These are phyloP conservation scores for Betta splendens DNA, from an alignment of 2,797 vertebrate species.

Conservation along the genomic window DNA sequence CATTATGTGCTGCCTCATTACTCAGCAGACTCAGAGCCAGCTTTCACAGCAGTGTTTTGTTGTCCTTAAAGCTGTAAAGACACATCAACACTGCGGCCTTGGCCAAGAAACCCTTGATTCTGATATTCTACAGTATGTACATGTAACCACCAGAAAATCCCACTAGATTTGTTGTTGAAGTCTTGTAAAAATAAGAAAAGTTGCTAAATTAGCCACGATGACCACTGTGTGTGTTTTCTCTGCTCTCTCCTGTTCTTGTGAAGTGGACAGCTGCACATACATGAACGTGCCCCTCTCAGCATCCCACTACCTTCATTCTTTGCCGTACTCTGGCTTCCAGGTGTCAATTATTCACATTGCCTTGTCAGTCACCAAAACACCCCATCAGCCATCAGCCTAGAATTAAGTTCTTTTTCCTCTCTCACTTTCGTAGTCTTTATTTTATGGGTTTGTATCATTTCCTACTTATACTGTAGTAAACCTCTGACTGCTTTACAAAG, in stretches of 20 bases:
- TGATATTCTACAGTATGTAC: not conserved
- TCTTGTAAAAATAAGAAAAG: not conserved
- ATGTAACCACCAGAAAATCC: not conserved
- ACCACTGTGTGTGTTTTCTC: slow-evolving; percentile 7
- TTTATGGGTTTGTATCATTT: slow-evolving; percentile 29
- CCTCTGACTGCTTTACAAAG: slow-evolving; percentile 39
- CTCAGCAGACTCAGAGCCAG: not conserved
- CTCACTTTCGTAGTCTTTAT: slow-evolving; percentile 40
- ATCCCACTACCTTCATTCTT: slow-evolving; percentile 3
- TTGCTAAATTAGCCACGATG: slow-evolving; percentile 8
- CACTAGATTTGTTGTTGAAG: not conserved
- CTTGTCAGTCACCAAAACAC: slow-evolving; percentile 70
- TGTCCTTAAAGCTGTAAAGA: not conserved
- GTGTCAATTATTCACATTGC: slow-evolving; percentile 60
- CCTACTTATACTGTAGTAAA: slow-evolving; percentile 40
- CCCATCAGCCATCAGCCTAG: slow-evolving; percentile 66
- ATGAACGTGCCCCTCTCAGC: slow-evolving; percentile 9
- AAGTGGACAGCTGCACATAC: slow-evolving; percentile 33
- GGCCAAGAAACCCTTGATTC: too few species aligned
- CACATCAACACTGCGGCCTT: not conserved
- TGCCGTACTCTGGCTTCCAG: slow-evolving; percentile 26
- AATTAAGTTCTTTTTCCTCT: slow-evolving; percentile 44
- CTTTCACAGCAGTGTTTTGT: not conserved
- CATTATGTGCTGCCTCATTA: too few species aligned
- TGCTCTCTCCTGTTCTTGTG: slow-evolving; percentile 6